These are phyloP conservation scores for Liparis tanakae DNA, from an alignment of 2,797 vertebrate genomes.

Conservation along the genomic window DNA sequence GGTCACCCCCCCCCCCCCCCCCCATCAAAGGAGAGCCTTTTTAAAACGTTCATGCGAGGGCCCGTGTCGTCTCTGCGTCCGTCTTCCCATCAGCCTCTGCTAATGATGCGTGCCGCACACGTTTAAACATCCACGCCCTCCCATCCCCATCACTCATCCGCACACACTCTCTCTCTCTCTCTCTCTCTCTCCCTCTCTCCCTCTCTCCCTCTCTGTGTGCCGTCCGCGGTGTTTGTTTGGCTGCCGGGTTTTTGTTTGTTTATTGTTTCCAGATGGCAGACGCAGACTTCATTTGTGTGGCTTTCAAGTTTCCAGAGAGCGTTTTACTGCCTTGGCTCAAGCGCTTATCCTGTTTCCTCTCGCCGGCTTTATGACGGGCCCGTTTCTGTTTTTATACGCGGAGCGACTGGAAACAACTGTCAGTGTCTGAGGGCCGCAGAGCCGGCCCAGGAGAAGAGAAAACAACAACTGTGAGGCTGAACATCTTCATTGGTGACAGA, in stretches of 20 bases:
- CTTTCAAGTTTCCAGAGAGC: slow-evolving; percentile 89
- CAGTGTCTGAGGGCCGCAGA: slow-evolving; percentile 70
- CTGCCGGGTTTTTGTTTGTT: slow-evolving; percentile 87
- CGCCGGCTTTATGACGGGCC: slow-evolving; percentile 84
- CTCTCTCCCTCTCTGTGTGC: slow-evolving; percentile 32
- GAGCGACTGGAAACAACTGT: slow-evolving; percentile 85
- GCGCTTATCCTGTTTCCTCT: slow-evolving; percentile 87
- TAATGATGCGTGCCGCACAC: slow-evolving; percentile 77
- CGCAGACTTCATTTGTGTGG: slow-evolving; percentile 85
- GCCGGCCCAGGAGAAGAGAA: slow-evolving; percentile 32
- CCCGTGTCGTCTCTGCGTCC: slow-evolving; percentile 66
- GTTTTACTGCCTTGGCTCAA: slow-evolving; percentile 87
- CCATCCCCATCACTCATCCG: slow-evolving; percentile 65
- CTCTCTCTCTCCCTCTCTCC: slow-evolving; percentile 4
- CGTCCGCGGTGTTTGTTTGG: slow-evolving; percentile 79
- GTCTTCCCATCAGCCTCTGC: slow-evolving; percentile 76
- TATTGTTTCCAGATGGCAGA: slow-evolving; percentile 90
- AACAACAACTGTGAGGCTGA: slow-evolving; percentile 25
- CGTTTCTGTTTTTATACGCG: slow-evolving; percentile 66
- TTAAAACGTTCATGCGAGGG: slow-evolving; percentile 58
- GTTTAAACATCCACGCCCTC: slow-evolving; percentile 71
- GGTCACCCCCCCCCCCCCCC: slow-evolving; percentile 66
- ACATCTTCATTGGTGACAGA: slow-evolving; percentile 52
- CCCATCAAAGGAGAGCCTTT: slow-evolving; percentile 64
- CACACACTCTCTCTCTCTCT: slow-evolving; percentile 31